Evolutionary conservation across 1,140 invertebrate species (phyloP).

Genomic region (Sitodiplosis mosellana): DNA sequence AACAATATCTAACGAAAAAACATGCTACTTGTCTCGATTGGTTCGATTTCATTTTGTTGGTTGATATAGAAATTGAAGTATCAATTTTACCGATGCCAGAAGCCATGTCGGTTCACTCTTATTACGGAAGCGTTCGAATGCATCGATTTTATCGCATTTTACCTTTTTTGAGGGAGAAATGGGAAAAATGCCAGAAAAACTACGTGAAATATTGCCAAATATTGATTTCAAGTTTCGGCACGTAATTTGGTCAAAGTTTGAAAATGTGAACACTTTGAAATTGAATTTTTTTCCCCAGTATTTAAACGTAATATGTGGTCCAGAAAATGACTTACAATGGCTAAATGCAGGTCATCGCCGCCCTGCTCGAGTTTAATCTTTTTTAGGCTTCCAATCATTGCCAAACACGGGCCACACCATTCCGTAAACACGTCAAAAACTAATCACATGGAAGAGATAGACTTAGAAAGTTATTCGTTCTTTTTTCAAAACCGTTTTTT

Average conservation of each 20-base stretch:
- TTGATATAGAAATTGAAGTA: background rate
- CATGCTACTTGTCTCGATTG: too few relatives aligned
- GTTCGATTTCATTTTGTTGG: too few relatives aligned
- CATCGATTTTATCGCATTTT: constrained; percentile 64
- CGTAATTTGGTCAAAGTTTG: too few relatives aligned
- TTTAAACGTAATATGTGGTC: too few relatives aligned
- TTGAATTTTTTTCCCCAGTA: too few relatives aligned
- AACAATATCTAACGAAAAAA: too few relatives aligned
- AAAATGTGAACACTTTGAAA: too few relatives aligned
- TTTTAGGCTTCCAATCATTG: constrained; percentile 70
- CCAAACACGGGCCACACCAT: constrained; percentile 78
- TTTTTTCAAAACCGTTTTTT: too few relatives aligned
- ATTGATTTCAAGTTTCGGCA: too few relatives aligned
- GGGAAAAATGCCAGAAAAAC: too few relatives aligned
- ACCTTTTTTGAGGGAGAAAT: constrained; percentile 31
- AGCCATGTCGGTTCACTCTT: constrained; percentile 84
- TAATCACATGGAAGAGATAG: constrained; percentile 20
- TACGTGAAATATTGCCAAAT: too few relatives aligned
- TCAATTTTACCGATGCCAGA: constrained; percentile 56
- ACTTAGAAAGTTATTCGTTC: too few relatives aligned
- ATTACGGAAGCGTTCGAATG: constrained; percentile 59
- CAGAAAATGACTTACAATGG: constrained; percentile 49
- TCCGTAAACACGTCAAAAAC: constrained; percentile 84
- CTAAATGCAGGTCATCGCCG: constrained; percentile 61
- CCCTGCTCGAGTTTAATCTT: constrained; percentile 78